Conservation (phyloP, 2,888 invertebrate species). For the Pollenia angustigena region DNA sequence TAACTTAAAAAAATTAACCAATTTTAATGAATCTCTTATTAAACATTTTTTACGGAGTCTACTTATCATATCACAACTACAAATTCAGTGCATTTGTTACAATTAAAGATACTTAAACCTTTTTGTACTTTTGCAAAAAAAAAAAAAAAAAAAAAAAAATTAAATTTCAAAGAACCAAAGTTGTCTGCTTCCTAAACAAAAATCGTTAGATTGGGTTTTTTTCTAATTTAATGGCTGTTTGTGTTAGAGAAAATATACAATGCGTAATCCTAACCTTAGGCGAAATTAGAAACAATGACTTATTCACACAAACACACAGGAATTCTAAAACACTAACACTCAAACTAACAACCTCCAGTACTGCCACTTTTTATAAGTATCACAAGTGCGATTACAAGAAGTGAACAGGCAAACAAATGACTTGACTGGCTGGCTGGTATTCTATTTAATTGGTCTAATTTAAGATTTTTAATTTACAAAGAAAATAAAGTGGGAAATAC, state of each 20-base stretch:
- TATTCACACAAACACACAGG: constrained; percentile 46
- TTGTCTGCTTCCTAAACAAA: constrained; percentile 2
- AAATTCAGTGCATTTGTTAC: background rate
- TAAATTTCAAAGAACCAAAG: background rate
- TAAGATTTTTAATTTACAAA: constrained; percentile 79
- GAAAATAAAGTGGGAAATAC: constrained; percentile 72
- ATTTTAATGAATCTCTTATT: no score
- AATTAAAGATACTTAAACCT: background rate
- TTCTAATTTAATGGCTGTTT: constrained; percentile 16
- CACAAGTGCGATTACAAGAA: constrained; percentile 26
- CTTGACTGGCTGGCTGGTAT: constrained; percentile 58
- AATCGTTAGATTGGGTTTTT: constrained; percentile 16
- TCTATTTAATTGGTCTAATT: constrained; percentile 79
- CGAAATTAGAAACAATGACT: constrained; percentile 74
- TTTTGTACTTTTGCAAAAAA: no score
- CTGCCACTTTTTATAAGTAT: constrained; percentile 22
- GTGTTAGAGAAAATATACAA: constrained; percentile 32
- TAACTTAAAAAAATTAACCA: no score
- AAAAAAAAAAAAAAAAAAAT: no score
- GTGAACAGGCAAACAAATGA: background rate
- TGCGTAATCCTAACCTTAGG: constrained; percentile 78
- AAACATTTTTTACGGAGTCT: background rate
- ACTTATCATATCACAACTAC: background rate
- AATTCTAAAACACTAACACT: background rate
- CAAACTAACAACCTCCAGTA: background rate